These are phyloP conservation scores for Oxyura jamaicensis DNA, from an alignment of 2,113 vertebrate species.

Conservation along the genomic window DNA sequence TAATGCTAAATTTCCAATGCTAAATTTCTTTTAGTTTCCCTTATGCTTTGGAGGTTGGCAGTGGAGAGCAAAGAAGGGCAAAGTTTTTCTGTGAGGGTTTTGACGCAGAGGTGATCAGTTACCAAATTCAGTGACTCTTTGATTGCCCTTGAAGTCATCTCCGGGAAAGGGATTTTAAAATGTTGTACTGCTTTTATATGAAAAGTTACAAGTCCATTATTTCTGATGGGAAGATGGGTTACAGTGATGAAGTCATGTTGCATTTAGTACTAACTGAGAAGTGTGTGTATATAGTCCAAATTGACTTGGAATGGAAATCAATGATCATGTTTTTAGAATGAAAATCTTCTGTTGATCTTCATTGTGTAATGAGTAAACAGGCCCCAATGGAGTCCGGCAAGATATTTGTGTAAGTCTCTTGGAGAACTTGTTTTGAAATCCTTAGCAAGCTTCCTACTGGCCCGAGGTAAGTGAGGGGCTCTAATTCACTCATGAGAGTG, in stretches of 20 bases:
- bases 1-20: not conserved
- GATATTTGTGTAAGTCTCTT: not conserved
- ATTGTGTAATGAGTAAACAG: not conserved
- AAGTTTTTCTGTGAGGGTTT: not conserved
- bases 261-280: not conserved
- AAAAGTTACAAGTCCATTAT: not conserved
- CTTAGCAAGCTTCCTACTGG: not conserved
- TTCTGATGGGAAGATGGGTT: not conserved
- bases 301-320: not conserved
- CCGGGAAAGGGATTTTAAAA: not conserved
- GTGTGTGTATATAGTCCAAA: not conserved
- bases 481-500: not conserved
- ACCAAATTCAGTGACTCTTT: not conserved
- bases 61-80: not conserved
- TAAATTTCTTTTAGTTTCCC: not conserved
- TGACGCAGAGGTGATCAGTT: not conserved
- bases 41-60: not conserved
- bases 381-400: not conserved
- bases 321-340: not conserved
- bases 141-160: not conserved
- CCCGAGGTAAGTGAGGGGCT: not conserved
- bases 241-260: accelerated
- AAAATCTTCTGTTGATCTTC: not conserved
- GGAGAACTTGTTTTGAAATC: not conserved
- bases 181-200: not conserved